phyloP scores from a whole-genome alignment of 2,797 vertebrate species.

The Notolabrus celidotus region DNA sequence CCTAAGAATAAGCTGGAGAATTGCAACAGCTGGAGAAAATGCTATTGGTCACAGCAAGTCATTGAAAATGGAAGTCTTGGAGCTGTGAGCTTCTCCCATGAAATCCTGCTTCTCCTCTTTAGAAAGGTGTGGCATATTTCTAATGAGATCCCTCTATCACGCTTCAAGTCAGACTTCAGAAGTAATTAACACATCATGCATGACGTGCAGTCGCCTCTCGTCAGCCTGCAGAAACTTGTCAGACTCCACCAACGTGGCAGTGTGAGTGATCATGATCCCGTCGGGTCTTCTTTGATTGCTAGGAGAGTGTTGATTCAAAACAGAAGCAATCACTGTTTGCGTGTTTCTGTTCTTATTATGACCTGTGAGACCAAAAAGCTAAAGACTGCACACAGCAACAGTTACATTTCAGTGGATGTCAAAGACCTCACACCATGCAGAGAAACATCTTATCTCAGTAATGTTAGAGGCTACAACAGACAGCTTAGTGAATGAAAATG shows the following conservation, averaged over 20 bases:
- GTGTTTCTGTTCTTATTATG: neutral
- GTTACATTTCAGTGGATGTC: constrained; percentile 8
- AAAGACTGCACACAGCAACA: constrained; percentile 7
- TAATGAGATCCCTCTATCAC: constrained; percentile 66
- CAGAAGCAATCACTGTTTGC: neutral
- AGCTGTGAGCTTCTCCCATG: constrained; percentile 68
- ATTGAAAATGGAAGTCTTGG: constrained; percentile 74
- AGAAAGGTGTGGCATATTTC: constrained; percentile 65
- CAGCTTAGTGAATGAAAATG: constrained; percentile 56
- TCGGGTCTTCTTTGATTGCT: constrained; percentile 1
- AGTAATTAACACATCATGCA: constrained; percentile 70
- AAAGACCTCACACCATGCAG: constrained; percentile 5
- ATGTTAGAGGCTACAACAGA: constrained; percentile 26
- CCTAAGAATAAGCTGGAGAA: constrained; percentile 77
- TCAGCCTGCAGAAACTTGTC: constrained; percentile 42
- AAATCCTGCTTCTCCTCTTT: constrained; percentile 70
- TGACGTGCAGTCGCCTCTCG: constrained; percentile 23
- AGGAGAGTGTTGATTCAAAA: neutral
- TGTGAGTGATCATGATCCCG: constrained; percentile 8
- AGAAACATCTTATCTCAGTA: constrained; percentile 43
- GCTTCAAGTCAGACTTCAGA: constrained; percentile 52
- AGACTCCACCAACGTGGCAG: neutral
- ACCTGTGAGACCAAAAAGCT: constrained; percentile 1
- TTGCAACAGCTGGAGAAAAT: constrained; percentile 81
- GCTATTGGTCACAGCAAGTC: constrained; percentile 81